Base-by-base conservation (phyloP, 2,888 invertebrate genomes). In the Andricus quercusramuli region DNA sequence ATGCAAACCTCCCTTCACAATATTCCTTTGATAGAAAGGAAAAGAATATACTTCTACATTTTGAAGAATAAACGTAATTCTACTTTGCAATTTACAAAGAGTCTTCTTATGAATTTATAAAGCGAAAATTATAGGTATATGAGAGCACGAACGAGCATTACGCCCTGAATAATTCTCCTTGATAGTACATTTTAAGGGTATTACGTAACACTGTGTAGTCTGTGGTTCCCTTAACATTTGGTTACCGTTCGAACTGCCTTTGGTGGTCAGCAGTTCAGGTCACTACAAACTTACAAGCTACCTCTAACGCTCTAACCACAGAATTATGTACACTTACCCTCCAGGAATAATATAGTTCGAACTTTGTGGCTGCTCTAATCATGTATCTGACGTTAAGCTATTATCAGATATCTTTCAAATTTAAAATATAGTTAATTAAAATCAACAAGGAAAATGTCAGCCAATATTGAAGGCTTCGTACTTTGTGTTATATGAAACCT, bases 311-410 rank as follows among this genome's bases (percentile, higher is more conserved):
- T 74, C 56, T 11, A 32, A 56, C 56, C 74, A 74, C 74, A 56
- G 32, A 74, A 74, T 74, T 74, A 74, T 74, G 74, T 74, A 74
- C 32, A 74, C 56, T 56, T 70, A n/a, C 74, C 20, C 74, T 74
- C 51, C 32, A 51, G 74, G 37, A 74, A 74, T 74, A 74, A 74
- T 74, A 74, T 74, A 56, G 51, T 74, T n/a, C 29, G 29, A 51
- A 29, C 51, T 51, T 74, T 32, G n/a, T 32, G 51, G 56, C 20
- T 47, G 25, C 47, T 22, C 44, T 70, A 70, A 51, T 25, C 25
- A 70, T 70, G 15, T 25, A 51, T 25, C 25, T 25, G 25, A 68
- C 22, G 22, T 25, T 15, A 47, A 25, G 15, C n/a, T 4, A 22
- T 62, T 62, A 25, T 15, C 25, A 15, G 5, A 15, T 25, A 25